These are phyloP conservation scores for Pyrochroa serraticornis DNA, from an alignment of 2,888 invertebrate genomes.

Conservation along the genomic window DNA sequence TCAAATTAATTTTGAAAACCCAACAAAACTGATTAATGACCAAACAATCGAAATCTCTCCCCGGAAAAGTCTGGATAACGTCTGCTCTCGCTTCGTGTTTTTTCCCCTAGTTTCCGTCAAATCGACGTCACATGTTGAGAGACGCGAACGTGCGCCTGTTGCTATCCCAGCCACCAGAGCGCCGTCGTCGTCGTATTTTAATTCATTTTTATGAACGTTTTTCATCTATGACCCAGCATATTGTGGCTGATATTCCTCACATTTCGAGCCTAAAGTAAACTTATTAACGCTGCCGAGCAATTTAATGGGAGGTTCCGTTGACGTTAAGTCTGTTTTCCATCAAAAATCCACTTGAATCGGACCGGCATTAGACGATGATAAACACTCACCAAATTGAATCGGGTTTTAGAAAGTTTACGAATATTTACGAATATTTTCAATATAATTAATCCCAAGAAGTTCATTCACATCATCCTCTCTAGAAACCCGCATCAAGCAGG, in stretches of 20 bases:
- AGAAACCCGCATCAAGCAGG: no score
- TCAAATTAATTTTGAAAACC: no score
- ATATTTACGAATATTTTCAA: slow-evolving; percentile 11
- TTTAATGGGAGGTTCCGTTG: slow-evolving; percentile 29
- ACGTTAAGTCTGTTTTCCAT: slow-evolving; percentile 32
- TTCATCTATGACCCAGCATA: slow-evolving; percentile 28
- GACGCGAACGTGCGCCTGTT: no score
- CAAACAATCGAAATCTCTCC: background rate
- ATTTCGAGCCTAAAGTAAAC: slow-evolving; percentile 28
- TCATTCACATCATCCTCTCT: slow-evolving; percentile 12
- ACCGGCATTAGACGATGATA: slow-evolving; percentile 18
- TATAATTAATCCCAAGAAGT: slow-evolving; percentile 19
- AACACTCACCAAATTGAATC: slow-evolving; percentile 1
- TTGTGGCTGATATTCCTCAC: slow-evolving; percentile 26
- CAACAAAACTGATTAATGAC: background rate
- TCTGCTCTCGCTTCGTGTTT: background rate
- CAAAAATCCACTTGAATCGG: slow-evolving; percentile 28
- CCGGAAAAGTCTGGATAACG: background rate
- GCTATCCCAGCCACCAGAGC: background rate
- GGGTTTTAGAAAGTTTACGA: slow-evolving; percentile 18
- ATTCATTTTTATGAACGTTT: slow-evolving; percentile 14
- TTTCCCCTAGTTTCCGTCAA: background rate
- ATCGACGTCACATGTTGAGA: no score
- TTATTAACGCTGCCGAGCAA: slow-evolving; percentile 27
- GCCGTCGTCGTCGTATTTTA: slow-evolving; percentile 20